Evolutionary conservation across 2,797 vertebrate genomes (phyloP), one percentile per base, ranked within the genome.

Genomic region (Lithobates sylvaticus): DNA sequence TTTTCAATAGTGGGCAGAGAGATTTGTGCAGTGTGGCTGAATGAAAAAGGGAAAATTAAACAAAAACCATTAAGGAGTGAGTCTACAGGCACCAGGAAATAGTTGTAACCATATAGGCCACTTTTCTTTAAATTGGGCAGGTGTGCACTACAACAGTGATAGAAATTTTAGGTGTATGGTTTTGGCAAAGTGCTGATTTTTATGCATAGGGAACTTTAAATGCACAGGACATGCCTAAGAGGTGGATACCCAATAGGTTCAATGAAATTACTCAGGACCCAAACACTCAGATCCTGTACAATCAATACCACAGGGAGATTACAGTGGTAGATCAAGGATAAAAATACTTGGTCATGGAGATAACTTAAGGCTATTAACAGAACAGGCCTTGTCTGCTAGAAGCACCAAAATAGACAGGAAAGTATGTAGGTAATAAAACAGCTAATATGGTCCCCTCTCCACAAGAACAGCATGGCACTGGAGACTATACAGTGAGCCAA

Each of bases 31-130:
- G 76, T 70, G 86, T 87, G 86, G 86, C 86, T 32, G 4, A 39
- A 12, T 44, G 21, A 61, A 73, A 32, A 74, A 21, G 34, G 93
- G 93, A 88, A 93, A 26, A 3, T 16, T 34, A 39, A 73, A 8
- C 16, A 93, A 93, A 87, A 91, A 93, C 88, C 76, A 89, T 91
- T 81, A 88, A 90, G 91, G 89, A 91, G 95, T 93, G 90, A 88
- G 92, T 91, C 89, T 93, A 93, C 94, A 96, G 95, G 95, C 94
- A 94, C 92, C 92, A 92, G 89, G 89, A 94, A 92, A 27, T 0
- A 7, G 0, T 23, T 34, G 10, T 26, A 47, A 67, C 18, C 42
- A 61, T 73, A 67, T 10, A 50, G 50, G 34, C 34, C n/a, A 29
- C n/a, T 16, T 29, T 27, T 47, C 44, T 71, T 77, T 3, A 54